Conservation (phyloP, 2,888 invertebrate genomes). For the Conomelus anceps region DNA sequence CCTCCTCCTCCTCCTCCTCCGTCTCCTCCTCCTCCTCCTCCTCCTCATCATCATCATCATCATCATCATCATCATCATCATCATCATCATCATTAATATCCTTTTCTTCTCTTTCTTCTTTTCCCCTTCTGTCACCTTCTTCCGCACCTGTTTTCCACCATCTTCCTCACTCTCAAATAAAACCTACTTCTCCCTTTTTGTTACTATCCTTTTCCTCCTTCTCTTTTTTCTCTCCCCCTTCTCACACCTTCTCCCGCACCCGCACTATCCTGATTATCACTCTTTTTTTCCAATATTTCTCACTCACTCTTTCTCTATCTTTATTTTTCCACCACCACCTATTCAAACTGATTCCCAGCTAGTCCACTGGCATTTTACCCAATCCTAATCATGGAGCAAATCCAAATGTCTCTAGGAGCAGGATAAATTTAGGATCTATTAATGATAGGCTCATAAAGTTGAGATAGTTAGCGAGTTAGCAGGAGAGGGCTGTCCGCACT, state of each 20-base stretch:
- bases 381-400: neutral
- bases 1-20: too few relatives aligned
- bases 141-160: too few relatives aligned
- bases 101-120: neutral
- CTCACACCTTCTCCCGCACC: neutral
- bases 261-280: neutral
- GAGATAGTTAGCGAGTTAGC: neutral
- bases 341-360: neutral
- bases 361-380: neutral
- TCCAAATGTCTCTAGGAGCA: neutral
- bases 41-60: too few relatives aligned
- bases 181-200: too few relatives aligned
- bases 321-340: neutral
- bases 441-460: neutral
- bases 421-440: neutral
- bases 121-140: too few relatives aligned
- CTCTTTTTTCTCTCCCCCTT: too few relatives aligned
- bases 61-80: too few relatives aligned
- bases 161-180: too few relatives aligned
- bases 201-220: neutral
- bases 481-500: neutral
- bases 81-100: neutral
- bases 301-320: neutral
- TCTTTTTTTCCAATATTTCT: neutral
- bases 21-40: too few relatives aligned